phyloP scores from a whole-genome alignment of 2,797 vertebrate species.

The Tapera naevia region DNA sequence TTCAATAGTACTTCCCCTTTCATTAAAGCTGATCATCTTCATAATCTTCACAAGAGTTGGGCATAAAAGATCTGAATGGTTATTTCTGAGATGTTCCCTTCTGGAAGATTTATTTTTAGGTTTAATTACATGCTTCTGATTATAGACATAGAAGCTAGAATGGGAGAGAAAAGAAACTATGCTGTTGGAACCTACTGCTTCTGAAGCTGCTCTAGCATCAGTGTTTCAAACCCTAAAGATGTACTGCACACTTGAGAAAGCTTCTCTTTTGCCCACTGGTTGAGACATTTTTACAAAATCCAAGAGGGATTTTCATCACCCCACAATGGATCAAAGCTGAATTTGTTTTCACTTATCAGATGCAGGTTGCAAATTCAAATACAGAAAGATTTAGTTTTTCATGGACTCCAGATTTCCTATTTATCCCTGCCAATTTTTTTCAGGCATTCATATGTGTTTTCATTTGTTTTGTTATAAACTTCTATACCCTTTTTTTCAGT shows the following conservation, averaged over 20 bases:
- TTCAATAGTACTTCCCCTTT: not conserved
- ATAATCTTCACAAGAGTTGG: not conserved
- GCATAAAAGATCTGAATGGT: not conserved
- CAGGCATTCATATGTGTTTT: not conserved
- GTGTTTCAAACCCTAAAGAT: not conserved
- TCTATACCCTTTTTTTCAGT: not conserved
- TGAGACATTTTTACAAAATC: not conserved
- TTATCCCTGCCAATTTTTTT: not conserved
- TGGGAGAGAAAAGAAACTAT: not conserved
- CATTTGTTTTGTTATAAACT: not conserved
- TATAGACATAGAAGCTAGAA: not conserved
- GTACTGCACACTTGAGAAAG: not conserved
- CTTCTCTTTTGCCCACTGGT: not conserved
- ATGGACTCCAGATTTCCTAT: not conserved
- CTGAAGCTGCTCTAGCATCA: not conserved
- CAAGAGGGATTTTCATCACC: not conserved
- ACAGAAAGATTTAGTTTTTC: not conserved
- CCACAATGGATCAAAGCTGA: not conserved
- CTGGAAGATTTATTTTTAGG: slow-evolving; percentile 56
- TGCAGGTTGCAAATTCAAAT: not conserved
- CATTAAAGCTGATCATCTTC: slow-evolving; percentile 20
- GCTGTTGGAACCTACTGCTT: not conserved
- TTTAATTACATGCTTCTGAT: slow-evolving; percentile 44
- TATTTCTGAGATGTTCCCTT: slow-evolving; percentile 45
- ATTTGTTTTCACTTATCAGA: not conserved